Conservation (phyloP, 2,113 vertebrate genomes). For the Tyto alba region DNA sequence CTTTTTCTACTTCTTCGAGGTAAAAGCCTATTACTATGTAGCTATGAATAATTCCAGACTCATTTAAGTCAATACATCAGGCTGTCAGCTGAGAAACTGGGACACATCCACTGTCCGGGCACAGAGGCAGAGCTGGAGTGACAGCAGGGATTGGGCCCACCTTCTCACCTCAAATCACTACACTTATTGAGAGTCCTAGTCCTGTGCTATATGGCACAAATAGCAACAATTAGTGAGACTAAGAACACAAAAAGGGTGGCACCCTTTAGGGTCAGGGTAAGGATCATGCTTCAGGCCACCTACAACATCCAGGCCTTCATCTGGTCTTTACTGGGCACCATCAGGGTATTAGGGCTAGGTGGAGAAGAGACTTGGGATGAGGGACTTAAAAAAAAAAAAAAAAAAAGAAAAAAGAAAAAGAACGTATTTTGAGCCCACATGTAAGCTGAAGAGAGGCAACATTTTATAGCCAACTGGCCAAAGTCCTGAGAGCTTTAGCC, state of each 20-base stretch:
- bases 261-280: neutral
- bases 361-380: neutral
- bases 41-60: neutral
- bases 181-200: accelerated
- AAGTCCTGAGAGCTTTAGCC: neutral
- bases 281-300: neutral
- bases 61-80: neutral
- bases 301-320: neutral
- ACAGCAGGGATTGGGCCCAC: neutral
- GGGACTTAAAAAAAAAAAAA: neutral
- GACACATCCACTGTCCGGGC: neutral
- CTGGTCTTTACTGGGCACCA: neutral
- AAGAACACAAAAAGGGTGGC: neutral
- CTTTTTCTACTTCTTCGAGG: neutral
- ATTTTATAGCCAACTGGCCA: neutral
- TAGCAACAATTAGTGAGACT: neutral
- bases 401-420: neutral
- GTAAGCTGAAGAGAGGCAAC: neutral
- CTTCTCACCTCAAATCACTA: neutral
- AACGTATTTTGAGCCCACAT: neutral
- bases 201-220: neutral
- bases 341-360: neutral
- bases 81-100: neutral
- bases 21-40: neutral
- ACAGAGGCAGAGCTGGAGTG: neutral